phyloP scores from a whole-genome alignment of 2,113 vertebrate species.

The Micronycteris hirsuta region DNA sequence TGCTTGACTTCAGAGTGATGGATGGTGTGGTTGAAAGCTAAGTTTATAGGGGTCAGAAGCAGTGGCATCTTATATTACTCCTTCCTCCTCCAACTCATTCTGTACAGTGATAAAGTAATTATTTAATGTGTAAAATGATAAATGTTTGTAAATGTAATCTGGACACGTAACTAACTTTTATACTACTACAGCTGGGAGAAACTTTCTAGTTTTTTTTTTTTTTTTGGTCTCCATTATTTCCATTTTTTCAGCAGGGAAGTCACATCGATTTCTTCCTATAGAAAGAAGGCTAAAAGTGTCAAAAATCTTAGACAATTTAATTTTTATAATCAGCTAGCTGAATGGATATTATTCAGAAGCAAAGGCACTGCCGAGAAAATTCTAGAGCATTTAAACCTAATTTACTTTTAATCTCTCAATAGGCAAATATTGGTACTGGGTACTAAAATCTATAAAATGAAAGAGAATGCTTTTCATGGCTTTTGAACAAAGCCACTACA shows the following conservation, averaged over 20 bases:
- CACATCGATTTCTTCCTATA: constrained; percentile 30
- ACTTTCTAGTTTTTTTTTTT: not conserved
- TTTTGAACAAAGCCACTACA: constrained; percentile 23
- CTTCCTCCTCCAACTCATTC: not conserved
- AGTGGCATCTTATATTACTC: not conserved
- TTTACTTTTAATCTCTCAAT: constrained; percentile 51
- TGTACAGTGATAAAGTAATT: not conserved
- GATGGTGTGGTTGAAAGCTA: not conserved
- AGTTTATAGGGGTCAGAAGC: not conserved
- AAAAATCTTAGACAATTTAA: constrained; percentile 2
- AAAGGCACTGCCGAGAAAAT: constrained; percentile 44
- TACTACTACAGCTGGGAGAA: not conserved
- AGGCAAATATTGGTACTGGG: constrained; percentile 56
- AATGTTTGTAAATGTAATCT: not conserved
- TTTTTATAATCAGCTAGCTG: constrained; percentile 39
- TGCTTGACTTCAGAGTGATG: not conserved
- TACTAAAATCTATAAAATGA: constrained; percentile 31
- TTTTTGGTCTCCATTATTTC: not conserved
- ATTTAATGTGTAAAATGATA: not conserved
- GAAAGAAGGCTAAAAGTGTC: not conserved
- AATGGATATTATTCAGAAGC: constrained; percentile 35
- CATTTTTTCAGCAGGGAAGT: not conserved
- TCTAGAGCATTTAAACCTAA: constrained; percentile 40
- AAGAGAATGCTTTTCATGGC: constrained; percentile 56
- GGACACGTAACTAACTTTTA: not conserved